Evolutionary conservation across 2,113 vertebrate genomes (phyloP).

Genomic region (Sardina pilchardus): DNA sequence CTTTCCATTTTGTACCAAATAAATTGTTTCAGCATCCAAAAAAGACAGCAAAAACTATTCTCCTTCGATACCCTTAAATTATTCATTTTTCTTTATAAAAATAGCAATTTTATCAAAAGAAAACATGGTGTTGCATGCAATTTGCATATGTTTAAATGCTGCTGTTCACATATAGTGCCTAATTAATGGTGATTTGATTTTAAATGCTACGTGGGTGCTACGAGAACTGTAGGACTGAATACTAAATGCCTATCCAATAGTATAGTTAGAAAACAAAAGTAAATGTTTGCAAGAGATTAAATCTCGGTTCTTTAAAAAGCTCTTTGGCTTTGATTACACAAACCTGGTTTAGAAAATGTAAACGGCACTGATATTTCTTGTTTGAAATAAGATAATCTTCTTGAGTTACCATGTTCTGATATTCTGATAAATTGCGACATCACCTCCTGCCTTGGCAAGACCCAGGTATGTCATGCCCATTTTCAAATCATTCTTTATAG

Average conservation of each 20-base stretch:
- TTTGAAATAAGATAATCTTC: not conserved
- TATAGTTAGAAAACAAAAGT: not conserved
- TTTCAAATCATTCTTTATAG: not conserved
- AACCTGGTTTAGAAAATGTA: not conserved
- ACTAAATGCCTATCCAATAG: not conserved
- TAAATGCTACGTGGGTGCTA: not conserved
- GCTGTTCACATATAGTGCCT: constrained; percentile 19
- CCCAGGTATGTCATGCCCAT: not conserved
- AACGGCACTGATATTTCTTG: not conserved
- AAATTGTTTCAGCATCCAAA: constrained; percentile 56
- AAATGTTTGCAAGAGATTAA: not conserved
- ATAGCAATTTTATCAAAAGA: constrained; percentile 21
- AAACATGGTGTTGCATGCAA: constrained; percentile 31
- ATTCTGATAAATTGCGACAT: not conserved
- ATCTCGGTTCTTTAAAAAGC: constrained; percentile 9
- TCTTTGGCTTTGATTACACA: not conserved
- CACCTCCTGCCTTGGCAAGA: not conserved
- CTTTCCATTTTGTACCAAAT: constrained; percentile 33
- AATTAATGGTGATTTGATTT: not conserved
- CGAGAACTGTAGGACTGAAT: not conserved
- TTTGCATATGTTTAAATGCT: constrained; percentile 11
- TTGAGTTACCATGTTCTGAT: not conserved
- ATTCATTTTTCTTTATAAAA: constrained; percentile 18
- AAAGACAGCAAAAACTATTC: constrained; percentile 52
- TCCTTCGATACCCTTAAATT: constrained; percentile 16